Conservation (phyloP, 2,113 vertebrate genomes). For the Lates calcarifer region DNA sequence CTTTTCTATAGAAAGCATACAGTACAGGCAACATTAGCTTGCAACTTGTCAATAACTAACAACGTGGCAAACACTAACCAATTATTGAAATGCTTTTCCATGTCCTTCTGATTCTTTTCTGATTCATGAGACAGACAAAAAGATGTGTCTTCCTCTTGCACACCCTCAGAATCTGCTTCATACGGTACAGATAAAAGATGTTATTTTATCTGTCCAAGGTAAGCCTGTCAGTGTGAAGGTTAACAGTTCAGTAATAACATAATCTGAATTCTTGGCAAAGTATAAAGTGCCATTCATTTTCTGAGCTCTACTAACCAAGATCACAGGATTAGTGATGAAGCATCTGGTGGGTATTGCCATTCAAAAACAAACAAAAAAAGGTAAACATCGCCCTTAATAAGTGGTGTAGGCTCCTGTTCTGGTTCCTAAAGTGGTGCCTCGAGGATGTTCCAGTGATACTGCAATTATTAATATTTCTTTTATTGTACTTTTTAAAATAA, state of each 20-base stretch:
- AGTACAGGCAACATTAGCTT: conserved; percentile 20
- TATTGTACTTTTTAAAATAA: neutral
- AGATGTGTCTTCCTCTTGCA: neutral
- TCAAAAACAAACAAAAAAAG: conserved; percentile 35
- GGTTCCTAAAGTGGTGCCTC: neutral
- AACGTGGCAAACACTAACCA: conserved; percentile 16
- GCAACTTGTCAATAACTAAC: conserved; percentile 9
- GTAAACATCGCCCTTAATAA: neutral
- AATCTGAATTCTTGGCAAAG: conserved; percentile 64
- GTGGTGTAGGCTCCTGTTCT: neutral
- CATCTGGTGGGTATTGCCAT: conserved; percentile 58
- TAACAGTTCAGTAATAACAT: conserved; percentile 50
- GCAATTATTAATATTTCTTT: neutral
- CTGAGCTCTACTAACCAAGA: conserved; percentile 29
- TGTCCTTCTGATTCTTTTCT: conserved; percentile 22
- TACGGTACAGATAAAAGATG: neutral
- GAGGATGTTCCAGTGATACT: neutral
- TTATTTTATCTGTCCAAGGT: conserved; percentile 15
- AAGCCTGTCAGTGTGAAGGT: conserved; percentile 38
- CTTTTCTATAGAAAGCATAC: neutral
- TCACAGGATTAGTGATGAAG: conserved; percentile 64
- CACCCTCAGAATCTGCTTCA: conserved; percentile 18
- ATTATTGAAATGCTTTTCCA: conserved; percentile 28
- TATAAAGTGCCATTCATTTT: conserved; percentile 37
- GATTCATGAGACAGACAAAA: conserved; percentile 14